Conservation (phyloP, 2,797 vertebrate genomes). For the Gorsachius magnificus region DNA sequence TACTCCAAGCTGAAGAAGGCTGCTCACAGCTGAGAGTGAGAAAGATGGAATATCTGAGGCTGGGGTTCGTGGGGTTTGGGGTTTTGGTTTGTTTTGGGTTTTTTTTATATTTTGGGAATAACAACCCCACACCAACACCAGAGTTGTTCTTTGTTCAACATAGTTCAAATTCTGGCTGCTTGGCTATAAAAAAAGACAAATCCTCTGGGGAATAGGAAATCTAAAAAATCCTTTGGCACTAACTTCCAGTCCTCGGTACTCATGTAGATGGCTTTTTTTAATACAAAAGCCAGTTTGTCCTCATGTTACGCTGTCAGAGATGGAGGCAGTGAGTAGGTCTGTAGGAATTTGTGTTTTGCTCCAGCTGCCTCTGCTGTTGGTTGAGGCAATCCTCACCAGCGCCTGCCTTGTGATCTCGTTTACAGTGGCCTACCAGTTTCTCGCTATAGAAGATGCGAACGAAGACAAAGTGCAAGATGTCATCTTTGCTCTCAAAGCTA, state of each 20-base stretch:
- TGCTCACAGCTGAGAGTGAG: not conserved
- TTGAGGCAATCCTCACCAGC: not conserved
- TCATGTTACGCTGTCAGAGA: not conserved
- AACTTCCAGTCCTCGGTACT: not conserved
- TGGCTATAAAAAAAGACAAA: slow-evolving; percentile 7
- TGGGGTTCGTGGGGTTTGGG: not conserved
- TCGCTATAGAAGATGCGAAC: slow-evolving; percentile 80
- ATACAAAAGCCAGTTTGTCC: not conserved
- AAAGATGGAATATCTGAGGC: not conserved
- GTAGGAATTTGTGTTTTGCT: slow-evolving; percentile 24
- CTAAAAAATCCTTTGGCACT: not conserved
- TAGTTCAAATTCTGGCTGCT: not conserved
- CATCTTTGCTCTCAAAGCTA: slow-evolving; percentile 82
- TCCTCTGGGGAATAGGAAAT: not conserved
- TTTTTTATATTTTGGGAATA: not conserved
- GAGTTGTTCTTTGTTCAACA: not conserved
- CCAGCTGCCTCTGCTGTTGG: not conserved
- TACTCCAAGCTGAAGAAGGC: not conserved
- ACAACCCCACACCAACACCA: not conserved
- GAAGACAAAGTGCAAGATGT: slow-evolving; percentile 88
- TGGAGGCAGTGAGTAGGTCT: slow-evolving; percentile 27
- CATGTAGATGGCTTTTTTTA: not conserved
- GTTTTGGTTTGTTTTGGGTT: not conserved
- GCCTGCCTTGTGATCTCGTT: not conserved
- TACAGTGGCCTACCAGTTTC: slow-evolving; percentile 85